A percentile compares a stretch with the other conserved stretches of the same genome.
Conservation (phyloP, 2,888 invertebrate species). For the Nesidiocoris tenuis region DNA sequence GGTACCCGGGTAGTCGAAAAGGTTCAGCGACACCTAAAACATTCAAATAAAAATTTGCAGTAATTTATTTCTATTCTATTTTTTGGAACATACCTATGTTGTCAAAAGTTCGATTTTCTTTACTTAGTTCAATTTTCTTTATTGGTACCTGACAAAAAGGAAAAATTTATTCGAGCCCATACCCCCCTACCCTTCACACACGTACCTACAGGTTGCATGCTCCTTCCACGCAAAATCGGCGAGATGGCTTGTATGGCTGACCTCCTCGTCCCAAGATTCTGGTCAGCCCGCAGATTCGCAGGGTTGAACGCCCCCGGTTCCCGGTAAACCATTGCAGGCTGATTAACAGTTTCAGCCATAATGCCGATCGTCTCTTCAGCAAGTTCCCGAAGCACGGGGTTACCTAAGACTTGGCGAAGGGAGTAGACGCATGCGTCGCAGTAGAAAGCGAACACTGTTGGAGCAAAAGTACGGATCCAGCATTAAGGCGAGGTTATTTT, state of each 20-base stretch:
- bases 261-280: neutral
- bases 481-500: too few relatives aligned
- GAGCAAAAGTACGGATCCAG: too few relatives aligned
- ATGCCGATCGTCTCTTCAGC: slow-evolving; percentile 19
- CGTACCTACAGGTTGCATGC: too few relatives aligned
- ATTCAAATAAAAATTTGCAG: too few relatives aligned
- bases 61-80: too few relatives aligned
- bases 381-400: slow-evolving; percentile 14
- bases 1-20: neutral
- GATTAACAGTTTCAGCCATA: neutral
- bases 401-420: slow-evolving; percentile 29
- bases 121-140: too few relatives aligned
- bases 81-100: too few relatives aligned
- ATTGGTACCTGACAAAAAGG: too few relatives aligned
- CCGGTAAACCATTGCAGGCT: neutral
- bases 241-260: neutral
- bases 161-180: too few relatives aligned
- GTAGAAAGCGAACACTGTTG: slow-evolving; percentile 42
- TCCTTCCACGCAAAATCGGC: neutral
- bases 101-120: too few relatives aligned
- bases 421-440: slow-evolving; percentile 38
- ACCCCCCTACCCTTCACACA: too few relatives aligned
- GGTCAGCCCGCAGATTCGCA: neutral
- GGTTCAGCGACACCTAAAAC: too few relatives aligned
- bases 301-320: neutral